phyloP scores from a whole-genome alignment of 2,888 invertebrate genomes.

The Lottia gigantea region DNA sequence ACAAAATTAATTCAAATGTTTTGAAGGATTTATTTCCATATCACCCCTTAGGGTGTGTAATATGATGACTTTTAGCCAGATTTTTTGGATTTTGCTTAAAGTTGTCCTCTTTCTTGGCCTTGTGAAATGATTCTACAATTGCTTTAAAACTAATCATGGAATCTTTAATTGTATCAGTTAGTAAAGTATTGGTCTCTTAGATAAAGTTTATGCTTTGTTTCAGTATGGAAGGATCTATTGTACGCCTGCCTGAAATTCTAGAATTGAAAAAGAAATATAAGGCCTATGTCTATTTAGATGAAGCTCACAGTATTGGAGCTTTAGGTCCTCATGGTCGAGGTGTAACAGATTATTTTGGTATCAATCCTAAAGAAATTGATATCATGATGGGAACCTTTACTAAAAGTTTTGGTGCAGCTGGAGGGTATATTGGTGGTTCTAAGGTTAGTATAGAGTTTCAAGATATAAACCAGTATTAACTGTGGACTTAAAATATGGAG shows the following conservation, averaged over 20 bases:
- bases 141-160: no score
- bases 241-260: slow-evolving; percentile 86
- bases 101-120: no score
- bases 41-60: no score
- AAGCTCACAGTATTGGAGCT: slow-evolving; percentile 97
- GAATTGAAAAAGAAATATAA: slow-evolving; percentile 92
- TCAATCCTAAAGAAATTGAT: slow-evolving; percentile 86
- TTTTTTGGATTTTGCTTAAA: no score
- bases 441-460: slow-evolving; percentile 72
- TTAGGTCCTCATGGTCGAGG: slow-evolving; percentile 89
- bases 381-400: slow-evolving; percentile 97
- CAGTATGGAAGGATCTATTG: slow-evolving; percentile 96
- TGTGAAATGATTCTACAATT: no score
- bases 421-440: slow-evolving; percentile 94
- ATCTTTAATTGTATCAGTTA: no score
- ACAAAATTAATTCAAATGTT: background rate
- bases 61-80: background rate
- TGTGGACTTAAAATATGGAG: no score
- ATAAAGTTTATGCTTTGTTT: slow-evolving; percentile 22
- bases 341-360: slow-evolving; percentile 85
- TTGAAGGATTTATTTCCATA: background rate
- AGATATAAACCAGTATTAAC: background rate
- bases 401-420: slow-evolving; percentile 96
- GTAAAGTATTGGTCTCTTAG: no score
- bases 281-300: slow-evolving; percentile 94